Evolutionary conservation across 2,888 invertebrate genomes (phyloP), one percentile per base, ranked within the genome.

Genomic region (Globia sparganii): DNA sequence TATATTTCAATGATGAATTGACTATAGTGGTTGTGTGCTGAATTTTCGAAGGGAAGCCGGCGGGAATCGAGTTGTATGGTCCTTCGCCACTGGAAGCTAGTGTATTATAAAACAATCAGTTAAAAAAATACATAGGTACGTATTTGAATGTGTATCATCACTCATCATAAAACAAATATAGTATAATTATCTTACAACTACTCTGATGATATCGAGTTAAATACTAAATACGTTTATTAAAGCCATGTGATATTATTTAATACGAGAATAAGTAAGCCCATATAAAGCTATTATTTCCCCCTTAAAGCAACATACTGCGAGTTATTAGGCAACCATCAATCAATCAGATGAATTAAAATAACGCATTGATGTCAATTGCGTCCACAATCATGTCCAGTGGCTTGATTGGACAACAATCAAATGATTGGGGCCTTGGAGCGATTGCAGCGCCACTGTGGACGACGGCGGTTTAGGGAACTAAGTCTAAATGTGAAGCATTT

Each of bases 281-380:
- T 21, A 77, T 46, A 15, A 53, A 74, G 8, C 58, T 9, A 81
- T 75, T 75, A 4, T n/a, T 67, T 40, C 49, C 70, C 66, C 37
- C 59, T 37, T n/a, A 4, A 8, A 58, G 21, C 28, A 28, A 81
- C 28, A 65, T 65, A 61, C 6, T 31, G n/a, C 15, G 13, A 61
- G 25, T 68, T 81, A 77, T 77, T 74, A 81, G 0, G 15, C 37
- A 40, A 37, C 84, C 67, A 84, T 86, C 84, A 76, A 86, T 84
- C 86, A 84, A 78, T 84, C 84, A 73, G 46, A 83, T 49, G 62
- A 78, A 84, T 84, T 86, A 82, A 75, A 84, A 84, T 86, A 83
- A 75, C 64, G 78, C 70, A 83, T 86, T 86, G 86, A 83, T 86
- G 87, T 87, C 86, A 87, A 87, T 86, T 86, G 87, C 25, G 64